Evolutionary conservation across 92 coral and sea anemone genomes (phyloP).

Genomic region (Palythoa caribaeorum): DNA sequence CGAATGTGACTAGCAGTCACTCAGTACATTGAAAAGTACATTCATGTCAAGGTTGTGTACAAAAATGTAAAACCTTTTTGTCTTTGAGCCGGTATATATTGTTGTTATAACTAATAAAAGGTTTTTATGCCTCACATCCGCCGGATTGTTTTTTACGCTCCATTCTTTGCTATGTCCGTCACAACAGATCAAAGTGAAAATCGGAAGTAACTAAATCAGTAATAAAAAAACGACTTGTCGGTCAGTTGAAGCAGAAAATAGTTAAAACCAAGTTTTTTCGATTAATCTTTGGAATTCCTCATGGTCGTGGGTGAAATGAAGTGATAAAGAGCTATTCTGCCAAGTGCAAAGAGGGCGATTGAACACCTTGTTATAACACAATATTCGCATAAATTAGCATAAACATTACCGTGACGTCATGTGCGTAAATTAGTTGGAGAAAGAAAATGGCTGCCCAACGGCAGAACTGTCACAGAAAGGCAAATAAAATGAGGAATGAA

Average conservation of each 20-base stretch:
- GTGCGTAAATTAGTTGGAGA: constrained; percentile 17
- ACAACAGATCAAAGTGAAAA: constrained; percentile 25
- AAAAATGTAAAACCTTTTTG: neutral
- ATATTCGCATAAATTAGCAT: constrained; percentile 75
- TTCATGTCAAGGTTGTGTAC: neutral
- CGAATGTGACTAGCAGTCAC: neutral
- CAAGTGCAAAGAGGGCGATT: neutral
- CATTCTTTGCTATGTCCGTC: constrained; percentile 16
- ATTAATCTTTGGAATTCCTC: neutral
- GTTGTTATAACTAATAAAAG: neutral
- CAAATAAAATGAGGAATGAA: constrained; percentile 87
- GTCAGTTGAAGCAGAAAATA: neutral
- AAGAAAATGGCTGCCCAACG: constrained; percentile 88
- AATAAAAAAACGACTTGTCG: constrained; percentile 28
- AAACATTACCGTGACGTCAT: constrained; percentile 92
- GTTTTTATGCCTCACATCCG: constrained; percentile 18
- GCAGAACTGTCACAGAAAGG: constrained; percentile 93
- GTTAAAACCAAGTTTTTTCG: constrained; percentile 5
- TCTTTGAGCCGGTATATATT: constrained; percentile 1
- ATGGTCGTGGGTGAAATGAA: neutral
- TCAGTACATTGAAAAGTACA: neutral
- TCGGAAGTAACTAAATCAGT: constrained; percentile 38
- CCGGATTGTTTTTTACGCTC: constrained; percentile 3
- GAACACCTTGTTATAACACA: neutral
- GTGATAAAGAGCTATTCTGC: neutral